Percentiles rank a stretch among this genome's conserved stretches.
These are phyloP conservation scores for Lasioglossum lativentre DNA, from an alignment of 2,888 invertebrate genomes.

Conservation along the genomic window DNA sequence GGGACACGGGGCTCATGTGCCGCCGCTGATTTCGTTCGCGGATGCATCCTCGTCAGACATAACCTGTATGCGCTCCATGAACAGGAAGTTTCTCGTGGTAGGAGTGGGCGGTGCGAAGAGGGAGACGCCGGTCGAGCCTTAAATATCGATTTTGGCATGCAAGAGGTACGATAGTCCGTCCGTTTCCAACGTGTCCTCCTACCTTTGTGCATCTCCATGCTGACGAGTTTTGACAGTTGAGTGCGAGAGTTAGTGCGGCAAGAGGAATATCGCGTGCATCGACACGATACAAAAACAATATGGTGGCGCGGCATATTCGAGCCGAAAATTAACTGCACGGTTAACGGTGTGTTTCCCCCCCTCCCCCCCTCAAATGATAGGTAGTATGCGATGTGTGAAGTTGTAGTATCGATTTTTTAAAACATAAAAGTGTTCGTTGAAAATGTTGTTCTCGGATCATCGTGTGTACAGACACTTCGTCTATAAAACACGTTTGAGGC, in stretches of 20 bases:
- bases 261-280: constrained; percentile 46
- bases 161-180: constrained; percentile 68
- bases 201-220: constrained; percentile 54
- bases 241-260: constrained; percentile 28
- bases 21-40: constrained; percentile 22
- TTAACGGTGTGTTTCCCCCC: constrained; percentile 6
- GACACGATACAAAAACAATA: constrained; percentile 55
- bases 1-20: background rate
- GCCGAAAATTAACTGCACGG: constrained; percentile 39
- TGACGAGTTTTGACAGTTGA: constrained; percentile 62
- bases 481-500: constrained; percentile 51
- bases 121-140: constrained; percentile 78
- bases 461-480: constrained; percentile 60
- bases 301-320: constrained; percentile 50
- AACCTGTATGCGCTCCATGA: constrained; percentile 54
- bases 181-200: constrained; percentile 63
- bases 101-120: constrained; percentile 71
- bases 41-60: constrained; percentile 46
- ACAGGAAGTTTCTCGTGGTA: constrained; percentile 58
- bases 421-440: constrained; percentile 26
- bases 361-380: constrained; percentile 14
- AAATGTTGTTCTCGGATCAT: constrained; percentile 57
- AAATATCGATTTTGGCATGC: constrained; percentile 81
- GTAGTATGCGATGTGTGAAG: constrained; percentile 32
- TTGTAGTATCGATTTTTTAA: constrained; percentile 11